phyloP scores from a whole-genome alignment of 2,888 invertebrate species.

The Fragum sueziense region DNA sequence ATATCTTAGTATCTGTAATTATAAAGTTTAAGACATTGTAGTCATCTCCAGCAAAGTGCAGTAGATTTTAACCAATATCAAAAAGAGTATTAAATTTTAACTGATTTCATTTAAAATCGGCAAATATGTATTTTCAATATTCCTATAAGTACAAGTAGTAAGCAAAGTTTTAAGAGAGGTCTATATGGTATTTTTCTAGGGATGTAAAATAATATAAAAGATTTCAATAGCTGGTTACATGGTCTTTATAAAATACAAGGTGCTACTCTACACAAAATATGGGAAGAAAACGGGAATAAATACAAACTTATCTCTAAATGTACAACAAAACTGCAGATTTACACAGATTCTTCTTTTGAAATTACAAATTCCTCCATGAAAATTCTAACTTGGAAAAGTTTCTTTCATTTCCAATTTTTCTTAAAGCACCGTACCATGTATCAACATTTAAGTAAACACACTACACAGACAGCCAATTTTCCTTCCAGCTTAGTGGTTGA shows the following conservation, averaged over 20 bases:
- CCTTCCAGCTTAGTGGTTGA: not conserved
- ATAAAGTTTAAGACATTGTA: not conserved
- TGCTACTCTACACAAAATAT: not conserved
- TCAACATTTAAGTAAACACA: not conserved
- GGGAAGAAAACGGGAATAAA: not conserved
- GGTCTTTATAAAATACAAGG: not conserved
- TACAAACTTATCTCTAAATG: slow-evolving; percentile 4
- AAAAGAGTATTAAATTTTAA: not conserved
- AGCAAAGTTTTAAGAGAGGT: not conserved
- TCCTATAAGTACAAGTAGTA: not conserved
- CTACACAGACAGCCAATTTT: not conserved
- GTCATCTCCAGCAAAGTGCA: not conserved
- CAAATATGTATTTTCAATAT: not conserved
- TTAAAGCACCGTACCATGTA: not conserved
- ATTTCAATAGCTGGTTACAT: too few species aligned
- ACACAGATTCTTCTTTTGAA: not conserved
- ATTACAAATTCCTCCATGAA: not conserved
- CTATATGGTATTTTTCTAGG: not conserved
- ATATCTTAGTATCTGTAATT: not conserved
- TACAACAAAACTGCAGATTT: not conserved
- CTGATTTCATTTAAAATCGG: not conserved
- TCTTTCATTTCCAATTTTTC: not conserved
- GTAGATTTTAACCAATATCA: not conserved
- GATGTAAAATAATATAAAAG: too few species aligned
- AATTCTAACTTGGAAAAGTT: not conserved